Percentiles rank a stretch among this genome's conserved stretches.
Conservation (phyloP, 1,140 invertebrate genomes). For the Belonocnema kinseyi region DNA sequence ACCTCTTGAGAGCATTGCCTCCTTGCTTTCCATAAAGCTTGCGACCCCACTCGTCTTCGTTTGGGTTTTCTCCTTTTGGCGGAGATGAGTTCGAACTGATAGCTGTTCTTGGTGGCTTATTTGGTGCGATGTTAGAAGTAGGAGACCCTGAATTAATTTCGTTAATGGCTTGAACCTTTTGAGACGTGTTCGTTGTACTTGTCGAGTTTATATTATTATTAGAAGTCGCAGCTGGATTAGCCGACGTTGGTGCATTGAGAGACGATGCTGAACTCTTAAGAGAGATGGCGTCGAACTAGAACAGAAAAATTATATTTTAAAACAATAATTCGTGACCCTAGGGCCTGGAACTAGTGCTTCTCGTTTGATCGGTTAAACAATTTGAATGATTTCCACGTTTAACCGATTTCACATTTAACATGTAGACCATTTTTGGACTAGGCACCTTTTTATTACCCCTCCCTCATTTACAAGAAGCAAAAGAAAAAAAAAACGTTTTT, state of each 20-base stretch:
- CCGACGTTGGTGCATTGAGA: conserved; percentile 77
- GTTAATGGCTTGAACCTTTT: conserved; percentile 45
- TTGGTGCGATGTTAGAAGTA: conserved; percentile 71
- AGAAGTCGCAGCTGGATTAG: conserved; percentile 35
- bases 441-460: no score
- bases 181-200: conserved; percentile 41
- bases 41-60: conserved; percentile 88
- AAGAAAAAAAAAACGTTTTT: no score
- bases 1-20: conserved; percentile 69
- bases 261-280: conserved; percentile 92
- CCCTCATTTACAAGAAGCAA: no score
- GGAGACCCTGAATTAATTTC: conserved; percentile 49
- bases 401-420: no score
- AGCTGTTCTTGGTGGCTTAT: conserved; percentile 75
- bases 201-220: conserved; percentile 54
- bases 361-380: no score
- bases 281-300: conserved; percentile 88
- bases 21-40: conserved; percentile 84
- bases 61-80: conserved; percentile 64
- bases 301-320: conserved; percentile 36
- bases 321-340: no score
- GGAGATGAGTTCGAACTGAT: conserved; percentile 69
- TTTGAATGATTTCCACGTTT: no score
- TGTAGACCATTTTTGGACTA: no score
- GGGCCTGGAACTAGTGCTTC: no score